These are phyloP conservation scores for Epinephelus moara DNA, from an alignment of 2,113 vertebrate species.

Conservation along the genomic window DNA sequence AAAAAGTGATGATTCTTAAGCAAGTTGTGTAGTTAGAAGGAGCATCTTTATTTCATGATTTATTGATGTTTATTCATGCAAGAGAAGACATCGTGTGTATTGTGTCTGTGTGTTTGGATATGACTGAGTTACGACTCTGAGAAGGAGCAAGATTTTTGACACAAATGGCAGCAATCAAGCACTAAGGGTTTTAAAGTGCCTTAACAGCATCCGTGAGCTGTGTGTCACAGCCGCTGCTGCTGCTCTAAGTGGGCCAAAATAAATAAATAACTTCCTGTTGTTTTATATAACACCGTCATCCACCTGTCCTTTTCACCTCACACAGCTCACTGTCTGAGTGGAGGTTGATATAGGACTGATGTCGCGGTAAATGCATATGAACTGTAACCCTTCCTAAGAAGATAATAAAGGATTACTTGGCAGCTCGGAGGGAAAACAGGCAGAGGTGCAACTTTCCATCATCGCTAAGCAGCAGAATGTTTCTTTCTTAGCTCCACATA, in stretches of 20 bases:
- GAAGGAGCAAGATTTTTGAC: no score
- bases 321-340: background rate
- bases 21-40: background rate
- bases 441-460: constrained; percentile 39
- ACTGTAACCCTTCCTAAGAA: background rate
- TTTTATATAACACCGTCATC: background rate
- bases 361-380: background rate
- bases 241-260: background rate
- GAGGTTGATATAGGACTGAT: background rate
- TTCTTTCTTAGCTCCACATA: constrained; percentile 23
- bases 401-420: constrained; percentile 37
- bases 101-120: background rate
- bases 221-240: background rate
- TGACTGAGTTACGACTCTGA: background rate
- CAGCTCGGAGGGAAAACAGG: constrained; percentile 23
- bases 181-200: background rate
- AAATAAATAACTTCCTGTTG: background rate
- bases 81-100: background rate
- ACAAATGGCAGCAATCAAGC: background rate
- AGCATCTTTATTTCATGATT: background rate
- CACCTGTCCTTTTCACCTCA: background rate
- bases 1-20: background rate
- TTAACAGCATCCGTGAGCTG: background rate
- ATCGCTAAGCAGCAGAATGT: constrained; percentile 20
- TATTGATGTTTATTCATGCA: no score